Evolutionary conservation across 2,888 invertebrate genomes (phyloP), one percentile per base, ranked within the genome.

Genomic region (Morpho deidamia): DNA sequence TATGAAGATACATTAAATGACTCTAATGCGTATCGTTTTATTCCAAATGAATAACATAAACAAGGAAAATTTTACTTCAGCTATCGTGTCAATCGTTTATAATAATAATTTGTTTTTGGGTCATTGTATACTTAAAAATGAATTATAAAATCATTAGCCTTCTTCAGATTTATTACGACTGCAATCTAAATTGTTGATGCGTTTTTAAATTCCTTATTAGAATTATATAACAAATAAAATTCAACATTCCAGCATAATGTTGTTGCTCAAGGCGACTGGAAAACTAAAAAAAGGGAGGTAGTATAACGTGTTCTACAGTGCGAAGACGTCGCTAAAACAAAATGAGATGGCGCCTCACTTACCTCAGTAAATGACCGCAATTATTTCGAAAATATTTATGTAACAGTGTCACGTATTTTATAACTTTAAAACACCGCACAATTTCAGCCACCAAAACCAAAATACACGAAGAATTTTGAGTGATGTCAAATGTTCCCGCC

Each of bases 401-500:
- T 39, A 56, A 45, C 45, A 45, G 41, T 54, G 44, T 55, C 57
- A 61, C 59, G 55, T 51, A 51, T 53, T 47, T 48, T 50, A 52
- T 33, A 47, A 42, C 32, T 49, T 57, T 50, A 52, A 55, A 63
- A 60, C 66, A 61, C 65, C 59, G 53, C 64, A 68, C 64, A 62
- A 59, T 51, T 60, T 56, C 43, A 35, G 42, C 14, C 52, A 57
- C 51, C 44, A 45, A 46, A 41, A 45, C n/a, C 37, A 46, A 45
- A 52, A 32, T 51, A 52, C 57, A 63, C 65, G 49, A 49, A 49
- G 59, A 70, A 67, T 68, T 71, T 74, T 78, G 79, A 76, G 76
- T 68, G 60, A 55, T 71, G 78, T 72, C 78, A 77, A 72, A 69
- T 51, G 59, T 64, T 68, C 67, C 64, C 70, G 69, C 68, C 66